Evolutionary conservation across 2,888 invertebrate genomes (phyloP).

Genomic region (Pterostichus madidus): DNA sequence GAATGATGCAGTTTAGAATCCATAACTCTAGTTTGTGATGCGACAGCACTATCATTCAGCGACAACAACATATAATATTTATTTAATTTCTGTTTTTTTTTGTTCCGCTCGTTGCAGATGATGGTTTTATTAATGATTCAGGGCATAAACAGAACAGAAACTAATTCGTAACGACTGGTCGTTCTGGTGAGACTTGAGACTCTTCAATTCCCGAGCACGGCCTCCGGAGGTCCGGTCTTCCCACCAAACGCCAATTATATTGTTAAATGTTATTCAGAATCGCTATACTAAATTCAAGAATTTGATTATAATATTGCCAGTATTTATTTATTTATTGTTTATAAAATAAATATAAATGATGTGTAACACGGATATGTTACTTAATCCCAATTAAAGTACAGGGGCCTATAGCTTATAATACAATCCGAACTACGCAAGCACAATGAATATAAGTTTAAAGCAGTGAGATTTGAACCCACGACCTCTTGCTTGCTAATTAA

Average conservation of each 20-base stretch:
- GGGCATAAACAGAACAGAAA: slow-evolving; percentile 50
- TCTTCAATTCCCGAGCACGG: background rate
- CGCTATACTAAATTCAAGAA: background rate
- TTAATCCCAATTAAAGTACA: too few relatives aligned
- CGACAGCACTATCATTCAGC: too few relatives aligned
- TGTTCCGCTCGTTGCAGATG: background rate
- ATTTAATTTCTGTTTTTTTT: background rate
- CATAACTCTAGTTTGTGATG: too few relatives aligned
- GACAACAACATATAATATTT: background rate
- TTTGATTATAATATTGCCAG: background rate
- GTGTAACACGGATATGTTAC: too few relatives aligned
- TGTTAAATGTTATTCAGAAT: slow-evolving; percentile 43
- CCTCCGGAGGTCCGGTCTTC: background rate
- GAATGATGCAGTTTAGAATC: too few relatives aligned
- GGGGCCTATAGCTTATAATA: too few relatives aligned
- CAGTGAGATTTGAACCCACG: too few relatives aligned
- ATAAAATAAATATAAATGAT: too few relatives aligned
- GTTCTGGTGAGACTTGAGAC: background rate
- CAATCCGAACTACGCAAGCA: too few relatives aligned
- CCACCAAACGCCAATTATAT: slow-evolving; percentile 31
- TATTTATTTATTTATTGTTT: too few relatives aligned
- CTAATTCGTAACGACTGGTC: slow-evolving; percentile 53
- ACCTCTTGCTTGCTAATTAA: too few relatives aligned
- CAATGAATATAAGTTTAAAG: too few relatives aligned
- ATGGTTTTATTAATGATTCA: background rate